Evolutionary conservation across 1,140 invertebrate species (phyloP).

Genomic region (Aphaenogaster rudis): DNA sequence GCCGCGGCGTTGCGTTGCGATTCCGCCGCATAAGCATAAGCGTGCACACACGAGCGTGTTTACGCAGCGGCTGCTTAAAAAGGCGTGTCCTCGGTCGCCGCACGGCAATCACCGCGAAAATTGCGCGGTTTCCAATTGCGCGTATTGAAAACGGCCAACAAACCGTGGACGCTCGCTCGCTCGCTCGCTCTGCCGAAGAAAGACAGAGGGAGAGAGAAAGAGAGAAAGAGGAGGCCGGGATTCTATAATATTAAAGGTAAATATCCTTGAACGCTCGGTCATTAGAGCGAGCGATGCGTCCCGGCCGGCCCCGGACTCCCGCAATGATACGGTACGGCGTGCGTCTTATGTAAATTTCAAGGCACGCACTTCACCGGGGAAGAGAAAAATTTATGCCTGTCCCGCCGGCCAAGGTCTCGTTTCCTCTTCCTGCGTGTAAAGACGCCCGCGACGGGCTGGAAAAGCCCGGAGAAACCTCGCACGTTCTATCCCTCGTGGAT

Average conservation of each 20-base stretch:
- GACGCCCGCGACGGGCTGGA: slow-evolving; percentile 28
- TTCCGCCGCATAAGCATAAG: slow-evolving; percentile 35
- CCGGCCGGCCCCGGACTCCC: slow-evolving; percentile 59
- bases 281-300: slow-evolving; percentile 84
- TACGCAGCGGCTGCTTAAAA: slow-evolving; percentile 60
- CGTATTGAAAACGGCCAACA: slow-evolving; percentile 71
- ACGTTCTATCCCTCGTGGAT: neutral
- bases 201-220: too few relatives aligned
- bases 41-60: slow-evolving; percentile 58
- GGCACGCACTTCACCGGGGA: slow-evolving; percentile 73
- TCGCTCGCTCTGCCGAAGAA: neutral
- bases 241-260: slow-evolving; percentile 85
- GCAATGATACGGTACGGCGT: slow-evolving; percentile 80
- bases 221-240: slow-evolving; percentile 38
- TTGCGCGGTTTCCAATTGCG: slow-evolving; percentile 73
- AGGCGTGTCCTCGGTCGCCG: slow-evolving; percentile 57
- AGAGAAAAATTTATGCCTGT: slow-evolving; percentile 84
- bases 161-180: slow-evolving; percentile 63
- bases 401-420: slow-evolving; percentile 75
- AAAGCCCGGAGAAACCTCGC: slow-evolving; percentile 1
- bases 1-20: slow-evolving; percentile 32
- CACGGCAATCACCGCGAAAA: slow-evolving; percentile 65
- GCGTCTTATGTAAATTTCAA: slow-evolving; percentile 85
- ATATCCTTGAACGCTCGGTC: slow-evolving; percentile 83
- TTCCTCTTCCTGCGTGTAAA: slow-evolving; percentile 74